Evolutionary conservation across 92 coral and sea anemone species (phyloP).

Genomic region (Plumapathes pennacea): DNA sequence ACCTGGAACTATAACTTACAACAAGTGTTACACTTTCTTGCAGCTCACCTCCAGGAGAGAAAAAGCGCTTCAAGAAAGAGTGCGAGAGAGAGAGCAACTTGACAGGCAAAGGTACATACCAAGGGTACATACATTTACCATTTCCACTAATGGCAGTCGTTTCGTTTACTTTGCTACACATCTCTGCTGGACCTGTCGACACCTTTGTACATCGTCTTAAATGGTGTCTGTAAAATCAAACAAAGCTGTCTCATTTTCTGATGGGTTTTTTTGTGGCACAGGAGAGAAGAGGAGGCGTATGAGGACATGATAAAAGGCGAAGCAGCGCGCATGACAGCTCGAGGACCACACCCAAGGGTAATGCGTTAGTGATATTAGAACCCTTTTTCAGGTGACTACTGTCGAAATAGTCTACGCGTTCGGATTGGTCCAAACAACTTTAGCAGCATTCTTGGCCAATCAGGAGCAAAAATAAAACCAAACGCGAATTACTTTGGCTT

Average conservation of each 20-base stretch:
- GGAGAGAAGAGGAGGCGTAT: slow-evolving; percentile 80
- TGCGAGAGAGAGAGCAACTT: slow-evolving; percentile 71
- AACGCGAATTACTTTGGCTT: too few relatives aligned
- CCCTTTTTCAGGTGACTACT: not conserved
- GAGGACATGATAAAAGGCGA: slow-evolving; percentile 78
- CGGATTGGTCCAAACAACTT: too few relatives aligned
- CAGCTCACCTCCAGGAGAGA: slow-evolving; percentile 84
- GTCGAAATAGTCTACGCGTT: not conserved
- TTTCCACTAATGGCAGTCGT: too few relatives aligned
- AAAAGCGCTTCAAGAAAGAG: slow-evolving; percentile 55
- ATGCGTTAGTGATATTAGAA: not conserved
- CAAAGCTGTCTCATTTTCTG: too few relatives aligned
- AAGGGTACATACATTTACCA: not conserved
- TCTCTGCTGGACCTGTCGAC: not conserved
- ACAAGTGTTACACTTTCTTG: not conserved
- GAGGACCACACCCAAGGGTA: slow-evolving; percentile 92
- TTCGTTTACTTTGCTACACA: too few relatives aligned
- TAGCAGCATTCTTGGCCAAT: too few relatives aligned
- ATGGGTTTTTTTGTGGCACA: slow-evolving; percentile 4
- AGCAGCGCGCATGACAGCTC: slow-evolving; percentile 75
- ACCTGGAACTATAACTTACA: too few relatives aligned
- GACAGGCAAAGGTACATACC: slow-evolving; percentile 75
- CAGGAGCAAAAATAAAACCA: too few relatives aligned
- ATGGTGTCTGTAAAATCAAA: not conserved
- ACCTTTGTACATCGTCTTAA: not conserved